Percentiles rank a stretch among this genome's conserved stretches.
Conservation (phyloP, 2,888 invertebrate genomes). For the Ormyrus thymus region DNA sequence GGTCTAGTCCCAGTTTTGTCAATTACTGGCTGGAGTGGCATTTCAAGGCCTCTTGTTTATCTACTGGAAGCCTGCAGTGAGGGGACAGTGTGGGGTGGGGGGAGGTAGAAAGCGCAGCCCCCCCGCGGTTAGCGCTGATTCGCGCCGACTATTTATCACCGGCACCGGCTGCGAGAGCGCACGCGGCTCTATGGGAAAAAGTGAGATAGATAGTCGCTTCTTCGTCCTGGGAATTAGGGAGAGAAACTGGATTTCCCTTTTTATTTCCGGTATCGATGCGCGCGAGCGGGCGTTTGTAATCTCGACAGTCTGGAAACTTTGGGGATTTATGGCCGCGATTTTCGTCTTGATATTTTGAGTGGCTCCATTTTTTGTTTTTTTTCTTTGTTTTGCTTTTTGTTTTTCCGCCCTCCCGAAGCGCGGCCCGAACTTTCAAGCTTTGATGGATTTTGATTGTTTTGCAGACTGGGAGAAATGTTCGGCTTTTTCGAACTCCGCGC, state of each 20-base stretch:
- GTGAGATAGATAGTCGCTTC: not conserved
- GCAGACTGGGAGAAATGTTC: too few relatives aligned
- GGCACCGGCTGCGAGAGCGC: not conserved
- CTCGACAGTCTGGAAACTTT: conserved; percentile 41
- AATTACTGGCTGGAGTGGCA: too few relatives aligned
- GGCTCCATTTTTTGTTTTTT: conserved; percentile 6
- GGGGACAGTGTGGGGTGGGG: too few relatives aligned
- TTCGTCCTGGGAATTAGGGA: conserved; percentile 39
- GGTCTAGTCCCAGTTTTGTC: too few relatives aligned
- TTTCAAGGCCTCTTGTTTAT: too few relatives aligned
- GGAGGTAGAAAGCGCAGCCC: not conserved
- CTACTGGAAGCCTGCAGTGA: too few relatives aligned
- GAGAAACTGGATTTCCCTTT: conserved; percentile 37
- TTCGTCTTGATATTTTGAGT: conserved; percentile 28
- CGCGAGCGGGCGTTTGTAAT: conserved; percentile 17
- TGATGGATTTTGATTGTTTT: conserved; percentile 27
- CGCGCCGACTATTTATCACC: conserved; percentile 49
- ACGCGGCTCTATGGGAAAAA: not conserved
- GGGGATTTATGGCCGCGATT: conserved; percentile 39
- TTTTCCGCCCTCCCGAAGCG: not conserved
- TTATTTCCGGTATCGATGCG: conserved; percentile 15
- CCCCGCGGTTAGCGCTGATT: conserved; percentile 39
- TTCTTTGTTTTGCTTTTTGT: not conserved
- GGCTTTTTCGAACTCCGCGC: too few relatives aligned
- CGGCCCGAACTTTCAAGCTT: not conserved